Evolutionary conservation across 2,113 vertebrate genomes (phyloP), one percentile per base, ranked within the genome.

Genomic region (Argyrosomus japonicus): DNA sequence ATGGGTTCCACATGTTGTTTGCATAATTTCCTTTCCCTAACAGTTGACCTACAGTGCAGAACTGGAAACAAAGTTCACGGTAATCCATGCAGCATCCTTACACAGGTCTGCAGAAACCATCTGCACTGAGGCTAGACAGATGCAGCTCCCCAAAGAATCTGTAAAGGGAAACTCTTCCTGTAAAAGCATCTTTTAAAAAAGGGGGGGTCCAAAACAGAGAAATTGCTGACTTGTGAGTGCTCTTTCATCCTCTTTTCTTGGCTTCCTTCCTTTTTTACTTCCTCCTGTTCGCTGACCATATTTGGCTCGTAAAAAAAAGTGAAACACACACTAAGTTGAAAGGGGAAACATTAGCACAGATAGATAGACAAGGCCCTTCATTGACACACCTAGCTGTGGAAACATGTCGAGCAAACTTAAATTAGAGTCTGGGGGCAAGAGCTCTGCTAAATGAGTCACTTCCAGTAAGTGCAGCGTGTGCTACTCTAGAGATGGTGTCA

Each of bases 1-100:
- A 95, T 94, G 89, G 92, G 86, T 93, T 90, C 94, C 94, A 95
- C 91, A 94, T 96, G 94, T 91, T 92, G 92, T 92, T 92, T 91
- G 89, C 87, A 90, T 93, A 79, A 90, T 89, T 87, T 85, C 82
- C 84, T 82, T 77, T 68, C 69, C 36, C 84, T 77, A 84, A 83
- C 78, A 85, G 82, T 85, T 91, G 91, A 93, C 84, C 79, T 80
- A 84, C 82, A 83, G 81, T 81, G 77, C 68, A 77, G 36, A 40
- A 79, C 47, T 86, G 82, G 85, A 89, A 91, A 80, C 73, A 79
- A 68, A 84, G 81, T 87, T 89, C 71, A 86, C 64, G 27, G 79
- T 67, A 58, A 81, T 87, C 77, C 45, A 11, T 18, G 65, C 74
- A 75, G 75, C 89, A 87, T 92, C 91, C 68, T 67, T 36, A 77